Evolutionary conservation across 2,888 invertebrate genomes (phyloP).

Genomic region (Drosophila testacea): DNA sequence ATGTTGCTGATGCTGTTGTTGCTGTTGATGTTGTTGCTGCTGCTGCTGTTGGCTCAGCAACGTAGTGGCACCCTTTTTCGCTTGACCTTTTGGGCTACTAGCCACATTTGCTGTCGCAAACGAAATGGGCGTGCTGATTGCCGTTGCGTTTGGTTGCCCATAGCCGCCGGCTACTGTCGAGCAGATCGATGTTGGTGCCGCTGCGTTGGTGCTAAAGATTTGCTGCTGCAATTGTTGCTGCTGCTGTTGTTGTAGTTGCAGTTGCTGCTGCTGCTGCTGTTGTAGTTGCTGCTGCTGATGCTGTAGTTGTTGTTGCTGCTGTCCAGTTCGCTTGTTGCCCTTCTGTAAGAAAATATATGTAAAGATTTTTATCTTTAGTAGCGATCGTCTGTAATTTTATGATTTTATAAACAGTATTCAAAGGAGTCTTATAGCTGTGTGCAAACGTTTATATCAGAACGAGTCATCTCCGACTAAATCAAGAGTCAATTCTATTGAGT

Average conservation of each 20-base stretch:
- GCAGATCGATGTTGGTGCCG: slow-evolving; percentile 75
- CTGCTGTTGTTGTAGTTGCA: slow-evolving; percentile 62
- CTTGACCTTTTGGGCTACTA: slow-evolving; percentile 85
- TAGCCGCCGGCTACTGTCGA: slow-evolving; percentile 80
- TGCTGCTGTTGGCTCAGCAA: slow-evolving; percentile 79
- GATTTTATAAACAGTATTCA: too few relatives aligned
- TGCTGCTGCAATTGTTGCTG: slow-evolving; percentile 77
- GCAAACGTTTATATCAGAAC: too few relatives aligned
- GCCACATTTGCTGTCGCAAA: slow-evolving; percentile 85
- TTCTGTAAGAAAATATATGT: slow-evolving; percentile 69
- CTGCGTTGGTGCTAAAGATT: slow-evolving; percentile 81
- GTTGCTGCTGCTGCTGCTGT: slow-evolving; percentile 56
- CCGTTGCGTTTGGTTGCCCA: slow-evolving; percentile 84
- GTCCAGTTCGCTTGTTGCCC: slow-evolving; percentile 74
- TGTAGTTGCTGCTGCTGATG: slow-evolving; percentile 55
- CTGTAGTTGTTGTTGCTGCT: slow-evolving; percentile 58
- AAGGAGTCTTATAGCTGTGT: too few relatives aligned
- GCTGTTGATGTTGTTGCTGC: slow-evolving; percentile 78
- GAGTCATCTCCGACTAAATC: too few relatives aligned
- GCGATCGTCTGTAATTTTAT: not conserved
- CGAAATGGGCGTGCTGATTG: slow-evolving; percentile 84
- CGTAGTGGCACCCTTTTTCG: slow-evolving; percentile 83
- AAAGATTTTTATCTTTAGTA: not conserved
- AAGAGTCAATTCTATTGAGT: too few relatives aligned
- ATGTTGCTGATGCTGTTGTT: slow-evolving; percentile 69